A percentile compares a stretch with the other conserved stretches of the same genome.
phyloP scores from a whole-genome alignment of 2,113 vertebrate species.

The Marmota flaviventris region DNA sequence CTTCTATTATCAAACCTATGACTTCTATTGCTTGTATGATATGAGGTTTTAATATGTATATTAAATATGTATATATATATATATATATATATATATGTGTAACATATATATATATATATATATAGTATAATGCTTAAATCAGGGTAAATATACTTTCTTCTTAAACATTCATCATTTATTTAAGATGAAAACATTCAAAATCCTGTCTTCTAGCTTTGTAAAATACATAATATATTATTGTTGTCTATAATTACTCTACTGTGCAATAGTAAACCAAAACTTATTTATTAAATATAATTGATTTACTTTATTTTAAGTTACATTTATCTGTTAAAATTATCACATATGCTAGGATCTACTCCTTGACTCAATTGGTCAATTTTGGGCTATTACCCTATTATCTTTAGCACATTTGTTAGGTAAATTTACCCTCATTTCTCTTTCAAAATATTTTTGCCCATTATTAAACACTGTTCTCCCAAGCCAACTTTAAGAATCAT shows the following conservation, averaged over 20 bases:
- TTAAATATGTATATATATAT: no score
- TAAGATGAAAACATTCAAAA: neutral
- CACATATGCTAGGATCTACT: neutral
- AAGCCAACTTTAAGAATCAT: neutral
- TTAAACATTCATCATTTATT: neutral
- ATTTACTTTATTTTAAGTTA: neutral
- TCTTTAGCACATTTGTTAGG: neutral
- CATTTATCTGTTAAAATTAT: neutral
- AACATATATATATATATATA: no score
- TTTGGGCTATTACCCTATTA: neutral
- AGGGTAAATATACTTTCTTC: neutral
- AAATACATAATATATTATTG: neutral
- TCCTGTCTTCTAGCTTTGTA: neutral
- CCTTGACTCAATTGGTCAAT: neutral
- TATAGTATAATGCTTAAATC: neutral
- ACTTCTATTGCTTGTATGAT: neutral
- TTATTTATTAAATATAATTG: slow-evolving; percentile 4
- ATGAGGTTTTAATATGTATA: neutral
- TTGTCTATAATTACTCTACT: neutral
- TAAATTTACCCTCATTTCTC: neutral
- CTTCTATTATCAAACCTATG: neutral
- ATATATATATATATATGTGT: no score
- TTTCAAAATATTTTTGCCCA: neutral
- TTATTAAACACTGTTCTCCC: neutral
- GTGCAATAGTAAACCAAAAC: neutral